These are phyloP conservation scores for Chromis chromis DNA, from an alignment of 2,797 vertebrate genomes.

Conservation along the genomic window DNA sequence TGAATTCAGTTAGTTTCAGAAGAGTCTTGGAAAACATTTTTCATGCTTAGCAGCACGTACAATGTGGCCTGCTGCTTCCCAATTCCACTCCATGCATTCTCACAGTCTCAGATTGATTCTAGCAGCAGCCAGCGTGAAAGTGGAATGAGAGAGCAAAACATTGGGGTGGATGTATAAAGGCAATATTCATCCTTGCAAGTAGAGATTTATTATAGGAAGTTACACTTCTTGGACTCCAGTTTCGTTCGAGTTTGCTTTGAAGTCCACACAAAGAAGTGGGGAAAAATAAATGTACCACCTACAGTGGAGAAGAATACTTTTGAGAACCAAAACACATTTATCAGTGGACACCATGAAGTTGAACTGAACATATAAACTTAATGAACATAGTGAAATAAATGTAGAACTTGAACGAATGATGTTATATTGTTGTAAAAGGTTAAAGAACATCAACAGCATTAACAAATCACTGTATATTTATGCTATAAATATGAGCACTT, in stretches of 20 bases:
- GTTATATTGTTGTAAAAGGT: neutral
- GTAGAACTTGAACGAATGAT: neutral
- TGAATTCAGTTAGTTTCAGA: slow-evolving; percentile 55
- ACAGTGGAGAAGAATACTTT: slow-evolving; percentile 2
- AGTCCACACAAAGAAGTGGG: slow-evolving; percentile 23
- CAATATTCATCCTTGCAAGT: slow-evolving; percentile 62
- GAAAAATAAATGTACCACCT: slow-evolving; percentile 6
- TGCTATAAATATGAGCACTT: neutral
- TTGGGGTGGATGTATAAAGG: slow-evolving; percentile 59
- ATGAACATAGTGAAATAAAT: slow-evolving; percentile 5
- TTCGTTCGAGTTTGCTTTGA: slow-evolving; percentile 53
- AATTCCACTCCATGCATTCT: slow-evolving; percentile 64
- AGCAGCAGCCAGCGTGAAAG: slow-evolving; percentile 69
- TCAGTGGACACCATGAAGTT: slow-evolving; percentile 10
- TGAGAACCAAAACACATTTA: slow-evolving; percentile 15
- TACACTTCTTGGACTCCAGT: slow-evolving; percentile 49
- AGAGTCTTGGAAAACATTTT: slow-evolving; percentile 67
- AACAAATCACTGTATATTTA: neutral
- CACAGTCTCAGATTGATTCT: slow-evolving; percentile 69
- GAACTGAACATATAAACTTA: slow-evolving; percentile 14
- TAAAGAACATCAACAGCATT: neutral
- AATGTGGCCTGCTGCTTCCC: slow-evolving; percentile 66
- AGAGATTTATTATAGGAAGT: slow-evolving; percentile 63
- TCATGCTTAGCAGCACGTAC: slow-evolving; percentile 70
- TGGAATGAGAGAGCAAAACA: slow-evolving; percentile 66